Evolutionary conservation across 2,888 invertebrate genomes (phyloP).

Genomic region (Leptura quadrifasciata): DNA sequence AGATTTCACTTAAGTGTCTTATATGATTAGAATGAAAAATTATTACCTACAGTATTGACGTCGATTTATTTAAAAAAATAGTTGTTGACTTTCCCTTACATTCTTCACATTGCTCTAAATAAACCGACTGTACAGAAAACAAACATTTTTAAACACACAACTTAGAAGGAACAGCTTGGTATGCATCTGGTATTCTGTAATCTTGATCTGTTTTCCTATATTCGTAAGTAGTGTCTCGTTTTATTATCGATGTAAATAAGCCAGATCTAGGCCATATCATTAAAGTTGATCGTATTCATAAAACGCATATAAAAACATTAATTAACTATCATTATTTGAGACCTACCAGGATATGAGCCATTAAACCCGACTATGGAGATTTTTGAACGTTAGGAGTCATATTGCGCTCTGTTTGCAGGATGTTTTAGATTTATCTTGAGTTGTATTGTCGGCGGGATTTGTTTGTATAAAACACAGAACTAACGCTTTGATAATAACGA

Average conservation of each 20-base stretch:
- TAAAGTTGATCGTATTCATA: slow-evolving; percentile 17
- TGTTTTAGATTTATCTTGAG: not conserved
- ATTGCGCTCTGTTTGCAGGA: not conserved
- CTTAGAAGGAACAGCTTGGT: slow-evolving; percentile 4
- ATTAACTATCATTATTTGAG: slow-evolving; percentile 19
- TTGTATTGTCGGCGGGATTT: not conserved
- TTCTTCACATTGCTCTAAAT: not conserved
- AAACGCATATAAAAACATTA: slow-evolving; percentile 25
- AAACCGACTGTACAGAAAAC: not conserved
- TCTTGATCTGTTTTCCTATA: slow-evolving; percentile 30
- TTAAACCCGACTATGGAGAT: slow-evolving; percentile 8
- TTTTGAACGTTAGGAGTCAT: slow-evolving; percentile 7
- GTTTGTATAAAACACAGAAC: too few relatives aligned
- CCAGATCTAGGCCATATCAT: slow-evolving; percentile 33
- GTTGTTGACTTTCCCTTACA: not conserved
- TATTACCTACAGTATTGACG: too few relatives aligned
- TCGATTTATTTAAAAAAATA: not conserved
- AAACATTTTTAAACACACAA: slow-evolving; percentile 1
- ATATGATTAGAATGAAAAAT: too few relatives aligned
- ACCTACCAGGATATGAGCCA: slow-evolving; percentile 23
- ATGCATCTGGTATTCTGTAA: slow-evolving; percentile 25
- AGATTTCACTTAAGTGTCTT: too few relatives aligned
- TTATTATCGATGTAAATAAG: slow-evolving; percentile 32
- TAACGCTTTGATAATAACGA: too few relatives aligned
- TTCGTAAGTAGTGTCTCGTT: slow-evolving; percentile 24